Evolutionary conservation across 35 echinoderm and acorn worm genomes (phyloP).

Genomic region (Heliocidaris erythrogramma): DNA sequence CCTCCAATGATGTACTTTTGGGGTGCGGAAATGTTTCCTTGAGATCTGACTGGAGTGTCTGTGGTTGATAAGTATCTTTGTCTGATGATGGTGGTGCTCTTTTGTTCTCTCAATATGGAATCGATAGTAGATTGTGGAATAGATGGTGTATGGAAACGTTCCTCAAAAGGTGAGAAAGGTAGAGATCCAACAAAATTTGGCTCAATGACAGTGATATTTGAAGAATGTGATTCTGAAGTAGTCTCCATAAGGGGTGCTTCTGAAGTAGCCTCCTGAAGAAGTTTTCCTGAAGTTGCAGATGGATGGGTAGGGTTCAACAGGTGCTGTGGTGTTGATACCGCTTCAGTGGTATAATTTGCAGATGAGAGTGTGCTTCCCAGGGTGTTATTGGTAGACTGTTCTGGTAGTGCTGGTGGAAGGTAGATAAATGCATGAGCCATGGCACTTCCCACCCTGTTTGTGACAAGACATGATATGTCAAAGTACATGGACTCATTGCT

Average conservation of each 20-base stretch:
- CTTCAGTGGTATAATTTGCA: neutral
- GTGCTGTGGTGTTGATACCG: neutral
- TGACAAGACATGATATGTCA: conserved; percentile 1
- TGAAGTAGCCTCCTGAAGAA: neutral
- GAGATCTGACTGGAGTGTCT: neutral
- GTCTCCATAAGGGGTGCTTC: neutral
- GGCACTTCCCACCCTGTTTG: neutral
- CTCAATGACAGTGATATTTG: neutral
- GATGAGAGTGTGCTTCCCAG: neutral
- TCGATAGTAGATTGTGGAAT: neutral
- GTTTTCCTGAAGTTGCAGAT: neutral
- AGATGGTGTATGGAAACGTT: neutral
- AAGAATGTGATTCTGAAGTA: neutral
- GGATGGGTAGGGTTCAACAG: neutral
- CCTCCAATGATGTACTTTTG: neutral
- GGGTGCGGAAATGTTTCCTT: neutral
- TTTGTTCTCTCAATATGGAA: neutral
- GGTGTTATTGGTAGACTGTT: neutral
- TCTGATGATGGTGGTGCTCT: neutral
- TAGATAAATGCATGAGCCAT: neutral
- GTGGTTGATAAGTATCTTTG: neutral
- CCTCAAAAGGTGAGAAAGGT: neutral
- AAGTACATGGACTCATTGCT: neutral
- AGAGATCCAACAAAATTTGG: neutral
- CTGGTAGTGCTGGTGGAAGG: neutral